Percentiles rank a stretch among this genome's conserved stretches.
Evolutionary conservation across 2,888 invertebrate genomes (phyloP).

Genomic region (Oligia latruncula): DNA sequence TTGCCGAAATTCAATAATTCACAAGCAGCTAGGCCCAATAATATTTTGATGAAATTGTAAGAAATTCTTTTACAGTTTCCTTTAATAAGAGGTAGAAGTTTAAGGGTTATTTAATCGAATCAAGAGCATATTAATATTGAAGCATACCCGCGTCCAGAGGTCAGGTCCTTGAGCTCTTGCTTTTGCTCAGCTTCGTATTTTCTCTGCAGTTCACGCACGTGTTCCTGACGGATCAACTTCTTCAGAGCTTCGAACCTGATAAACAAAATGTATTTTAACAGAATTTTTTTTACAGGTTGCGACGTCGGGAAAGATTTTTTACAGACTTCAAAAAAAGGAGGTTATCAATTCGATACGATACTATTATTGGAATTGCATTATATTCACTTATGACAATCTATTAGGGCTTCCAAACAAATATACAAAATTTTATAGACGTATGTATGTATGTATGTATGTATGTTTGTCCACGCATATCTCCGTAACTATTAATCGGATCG

Average conservation of each 20-base stretch:
- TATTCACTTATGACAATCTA: no score
- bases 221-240: conserved; percentile 94
- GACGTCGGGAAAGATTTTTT: background rate
- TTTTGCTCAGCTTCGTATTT: conserved; percentile 94
- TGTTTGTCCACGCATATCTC: no score
- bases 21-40: background rate
- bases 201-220: conserved; percentile 93
- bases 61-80: background rate
- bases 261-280: conserved; percentile 36
- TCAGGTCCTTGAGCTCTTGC: conserved; percentile 92
- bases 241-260: conserved; percentile 94
- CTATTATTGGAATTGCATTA: no score
- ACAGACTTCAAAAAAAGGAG: no score
- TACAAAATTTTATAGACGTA: no score
- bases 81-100: background rate
- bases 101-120: background rate
- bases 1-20: conserved; percentile 8
- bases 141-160: conserved; percentile 89
- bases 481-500: no score
- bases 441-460: no score
- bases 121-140: conserved; percentile 4
- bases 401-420: no score
- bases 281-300: background rate
- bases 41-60: background rate
- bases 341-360: no score